phyloP scores from a whole-genome alignment of 2,113 vertebrate species.

The Ctenomys sociabilis region DNA sequence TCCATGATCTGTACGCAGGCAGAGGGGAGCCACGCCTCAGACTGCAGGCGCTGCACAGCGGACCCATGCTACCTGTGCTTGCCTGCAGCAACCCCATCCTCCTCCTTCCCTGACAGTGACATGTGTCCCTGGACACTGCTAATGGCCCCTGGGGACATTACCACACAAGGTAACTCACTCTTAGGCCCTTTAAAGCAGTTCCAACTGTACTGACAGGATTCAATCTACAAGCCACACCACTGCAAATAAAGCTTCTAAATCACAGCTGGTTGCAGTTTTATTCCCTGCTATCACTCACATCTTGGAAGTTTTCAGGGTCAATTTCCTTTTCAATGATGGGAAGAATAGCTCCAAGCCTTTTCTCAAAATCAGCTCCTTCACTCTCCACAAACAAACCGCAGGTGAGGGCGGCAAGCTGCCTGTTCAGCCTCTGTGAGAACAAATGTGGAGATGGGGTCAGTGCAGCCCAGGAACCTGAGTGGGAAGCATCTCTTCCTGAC shows the following conservation, averaged over 20 bases:
- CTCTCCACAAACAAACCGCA: slow-evolving; percentile 96
- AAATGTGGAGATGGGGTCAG: background rate
- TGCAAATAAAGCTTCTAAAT: background rate
- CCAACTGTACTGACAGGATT: background rate
- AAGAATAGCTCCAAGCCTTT: slow-evolving; percentile 89
- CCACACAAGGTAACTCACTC: background rate
- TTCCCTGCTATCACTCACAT: slow-evolving; percentile 86
- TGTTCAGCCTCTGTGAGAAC: slow-evolving; percentile 86
- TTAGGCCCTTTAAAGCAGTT: background rate
- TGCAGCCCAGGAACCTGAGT: background rate
- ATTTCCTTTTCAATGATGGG: slow-evolving; percentile 91
- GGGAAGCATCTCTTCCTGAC: background rate
- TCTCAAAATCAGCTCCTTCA: slow-evolving; percentile 90
- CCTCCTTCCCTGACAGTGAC: background rate
- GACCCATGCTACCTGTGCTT: background rate
- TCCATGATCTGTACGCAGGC: slow-evolving; percentile 88
- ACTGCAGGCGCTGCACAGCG: background rate
- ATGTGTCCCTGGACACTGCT: background rate
- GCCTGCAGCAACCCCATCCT: too few species aligned
- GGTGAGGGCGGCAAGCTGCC: slow-evolving; percentile 91
- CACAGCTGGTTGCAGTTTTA: background rate
- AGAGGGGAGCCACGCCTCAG: background rate
- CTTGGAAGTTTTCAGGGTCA: slow-evolving; percentile 89
- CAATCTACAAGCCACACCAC: background rate
- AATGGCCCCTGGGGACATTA: background rate